These are phyloP conservation scores for Caenorhabditis brenneri DNA, from an alignment of 1,140 invertebrate genomes.

Conservation along the genomic window DNA sequence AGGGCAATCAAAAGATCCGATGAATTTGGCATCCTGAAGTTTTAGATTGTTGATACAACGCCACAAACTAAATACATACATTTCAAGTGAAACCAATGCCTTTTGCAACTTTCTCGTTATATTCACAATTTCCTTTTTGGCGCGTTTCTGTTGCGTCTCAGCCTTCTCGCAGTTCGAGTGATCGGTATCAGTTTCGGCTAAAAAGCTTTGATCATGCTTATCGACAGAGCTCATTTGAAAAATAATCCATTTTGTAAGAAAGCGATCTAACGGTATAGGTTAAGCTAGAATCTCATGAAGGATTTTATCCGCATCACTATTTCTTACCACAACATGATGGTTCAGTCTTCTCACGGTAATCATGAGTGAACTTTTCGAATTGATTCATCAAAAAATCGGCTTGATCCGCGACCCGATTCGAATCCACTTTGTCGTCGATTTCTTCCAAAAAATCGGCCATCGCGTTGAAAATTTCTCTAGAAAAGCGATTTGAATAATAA, in stretches of 20 bases:
- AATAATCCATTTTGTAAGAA: no score
- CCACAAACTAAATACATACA: neutral
- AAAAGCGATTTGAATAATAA: neutral
- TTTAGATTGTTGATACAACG: neutral
- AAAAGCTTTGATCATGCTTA: neutral
- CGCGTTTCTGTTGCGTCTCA: neutral
- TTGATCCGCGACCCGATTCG: neutral
- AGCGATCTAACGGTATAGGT: no score
- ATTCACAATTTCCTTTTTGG: conserved; percentile 11
- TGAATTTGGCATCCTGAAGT: neutral
- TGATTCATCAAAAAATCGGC: conserved; percentile 28
- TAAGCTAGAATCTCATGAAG: no score
- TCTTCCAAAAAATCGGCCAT: conserved; percentile 46
- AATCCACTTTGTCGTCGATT: neutral
- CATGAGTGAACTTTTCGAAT: conserved; percentile 52
- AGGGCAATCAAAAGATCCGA: neutral
- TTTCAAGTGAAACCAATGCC: neutral
- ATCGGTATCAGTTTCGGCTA: conserved; percentile 13
- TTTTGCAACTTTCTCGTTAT: conserved; percentile 3
- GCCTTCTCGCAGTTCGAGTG: neutral
- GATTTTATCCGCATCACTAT: no score
- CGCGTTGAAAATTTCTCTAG: no score
- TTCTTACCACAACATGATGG: neutral
- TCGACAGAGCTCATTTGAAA: no score
- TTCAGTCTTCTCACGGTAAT: conserved; percentile 45